phyloP scores from a whole-genome alignment of 1,140 invertebrate species.

The Brachionus rotundiformis region DNA sequence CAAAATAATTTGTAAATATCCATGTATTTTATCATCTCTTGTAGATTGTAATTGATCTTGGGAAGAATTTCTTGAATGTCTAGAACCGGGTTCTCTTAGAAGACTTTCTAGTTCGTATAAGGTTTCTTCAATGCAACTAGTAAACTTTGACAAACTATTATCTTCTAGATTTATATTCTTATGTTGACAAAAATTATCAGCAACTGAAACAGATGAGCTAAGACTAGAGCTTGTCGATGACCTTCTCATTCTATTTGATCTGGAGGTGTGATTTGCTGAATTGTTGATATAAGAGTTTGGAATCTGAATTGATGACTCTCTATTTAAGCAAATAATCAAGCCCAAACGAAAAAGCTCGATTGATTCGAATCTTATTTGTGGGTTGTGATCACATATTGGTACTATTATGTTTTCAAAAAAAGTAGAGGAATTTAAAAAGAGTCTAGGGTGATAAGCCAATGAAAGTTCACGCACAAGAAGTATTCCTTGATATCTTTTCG shows the following conservation, averaged over 20 bases:
- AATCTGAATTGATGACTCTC: constrained; percentile 13
- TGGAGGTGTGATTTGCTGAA: neutral
- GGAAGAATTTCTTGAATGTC: neutral
- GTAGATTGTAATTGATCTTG: neutral
- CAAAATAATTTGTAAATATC: constrained; percentile 12
- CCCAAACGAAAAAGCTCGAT: constrained; percentile 37
- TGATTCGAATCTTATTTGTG: constrained; percentile 27
- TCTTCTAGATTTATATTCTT: neutral
- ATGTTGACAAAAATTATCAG: neutral
- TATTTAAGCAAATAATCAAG: constrained; percentile 16
- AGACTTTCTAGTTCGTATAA: neutral
- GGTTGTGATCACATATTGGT: neutral
- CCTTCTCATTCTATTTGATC: neutral
- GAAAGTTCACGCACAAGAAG: constrained; percentile 17
- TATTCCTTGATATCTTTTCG: constrained; percentile 38
- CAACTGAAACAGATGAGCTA: neutral
- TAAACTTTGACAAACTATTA: neutral
- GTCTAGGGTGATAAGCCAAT: constrained; percentile 11
- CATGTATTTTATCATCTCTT: neutral
- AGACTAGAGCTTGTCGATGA: constrained; percentile 4
- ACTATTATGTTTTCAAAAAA: constrained; percentile 35
- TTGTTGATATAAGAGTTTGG: too few relatives aligned
- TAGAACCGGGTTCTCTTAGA: neutral
- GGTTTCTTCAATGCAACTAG: neutral
- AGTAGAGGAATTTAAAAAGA: constrained; percentile 1